Percentiles rank a stretch among this genome's conserved stretches.
These are phyloP conservation scores for Microcebus ravelobensis DNA, from an alignment of 2,113 vertebrate genomes.

Conservation along the genomic window DNA sequence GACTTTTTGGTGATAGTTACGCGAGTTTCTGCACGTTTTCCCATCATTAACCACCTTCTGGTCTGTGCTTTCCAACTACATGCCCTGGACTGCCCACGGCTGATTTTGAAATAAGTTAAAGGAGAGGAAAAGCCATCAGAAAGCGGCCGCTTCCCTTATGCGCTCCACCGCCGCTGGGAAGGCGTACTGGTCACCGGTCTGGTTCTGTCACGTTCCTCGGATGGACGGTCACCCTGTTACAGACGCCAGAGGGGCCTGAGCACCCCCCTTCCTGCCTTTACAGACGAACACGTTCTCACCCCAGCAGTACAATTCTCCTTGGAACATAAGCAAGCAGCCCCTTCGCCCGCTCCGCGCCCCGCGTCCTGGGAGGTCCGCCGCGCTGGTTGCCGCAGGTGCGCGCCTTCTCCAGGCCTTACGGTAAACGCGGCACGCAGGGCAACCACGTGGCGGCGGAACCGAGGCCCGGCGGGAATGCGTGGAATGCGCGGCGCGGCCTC, in stretches of 20 bases:
- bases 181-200: not conserved
- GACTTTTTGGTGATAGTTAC: not conserved
- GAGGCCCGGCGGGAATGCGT: conserved; percentile 86
- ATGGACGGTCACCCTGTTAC: not conserved
- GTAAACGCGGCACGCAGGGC: conserved; percentile 79
- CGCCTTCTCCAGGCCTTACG: conserved; percentile 85
- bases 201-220: not conserved
- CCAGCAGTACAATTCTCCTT: not conserved
- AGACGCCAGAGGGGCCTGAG: not conserved
- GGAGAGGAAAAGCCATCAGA: not conserved
- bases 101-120: not conserved
- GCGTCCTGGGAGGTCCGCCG: not conserved
- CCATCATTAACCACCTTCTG: not conserved
- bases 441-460: conserved; percentile 82
- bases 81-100: too few species aligned
- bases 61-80: not conserved
- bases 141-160: not conserved
- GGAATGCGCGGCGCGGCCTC: conserved; percentile 89
- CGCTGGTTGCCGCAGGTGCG: not conserved
- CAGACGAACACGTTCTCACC: not conserved
- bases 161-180: not conserved
- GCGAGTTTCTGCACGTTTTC: not conserved
- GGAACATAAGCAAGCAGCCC: not conserved
- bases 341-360: rapidly evolving
- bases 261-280: not conserved